phyloP scores from a whole-genome alignment of 2,797 vertebrate genomes.

The Helostoma temminkii region DNA sequence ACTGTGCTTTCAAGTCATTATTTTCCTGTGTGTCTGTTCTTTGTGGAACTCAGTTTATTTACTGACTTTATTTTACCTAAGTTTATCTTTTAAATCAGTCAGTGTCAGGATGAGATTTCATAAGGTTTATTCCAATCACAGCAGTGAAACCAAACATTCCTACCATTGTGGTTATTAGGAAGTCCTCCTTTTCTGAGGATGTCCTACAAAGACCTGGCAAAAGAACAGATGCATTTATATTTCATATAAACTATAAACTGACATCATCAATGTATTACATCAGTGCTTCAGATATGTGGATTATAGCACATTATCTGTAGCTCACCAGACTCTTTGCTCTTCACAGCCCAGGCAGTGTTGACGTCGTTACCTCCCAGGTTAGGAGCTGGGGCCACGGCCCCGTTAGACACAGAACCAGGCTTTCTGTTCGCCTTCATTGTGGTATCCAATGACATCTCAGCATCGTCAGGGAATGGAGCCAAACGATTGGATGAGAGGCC shows the following conservation, averaged over 20 bases:
- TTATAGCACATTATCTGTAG: neutral
- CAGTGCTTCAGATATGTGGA: neutral
- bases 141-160: constrained; percentile 31
- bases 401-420: constrained; percentile 62
- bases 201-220: constrained; percentile 85
- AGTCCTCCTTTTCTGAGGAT: constrained; percentile 89
- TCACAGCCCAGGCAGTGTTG: constrained; percentile 78
- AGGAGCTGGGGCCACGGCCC: constrained; percentile 47
- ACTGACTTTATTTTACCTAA: no score
- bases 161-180: constrained; percentile 94
- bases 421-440: constrained; percentile 88
- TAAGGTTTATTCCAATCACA: neutral
- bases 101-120: no score
- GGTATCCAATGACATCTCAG: constrained; percentile 86
- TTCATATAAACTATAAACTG: neutral
- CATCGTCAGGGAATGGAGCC: constrained; percentile 89
- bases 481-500: constrained; percentile 91
- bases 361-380: constrained; percentile 74
- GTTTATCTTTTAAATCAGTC: no score
- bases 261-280: neutral
- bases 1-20: no score
- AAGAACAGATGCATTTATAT: constrained; percentile 28
- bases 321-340: constrained; percentile 87
- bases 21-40: no score
- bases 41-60: neutral